phyloP scores from a whole-genome alignment of 2,888 invertebrate species.

The Chloroclysta siterata region DNA sequence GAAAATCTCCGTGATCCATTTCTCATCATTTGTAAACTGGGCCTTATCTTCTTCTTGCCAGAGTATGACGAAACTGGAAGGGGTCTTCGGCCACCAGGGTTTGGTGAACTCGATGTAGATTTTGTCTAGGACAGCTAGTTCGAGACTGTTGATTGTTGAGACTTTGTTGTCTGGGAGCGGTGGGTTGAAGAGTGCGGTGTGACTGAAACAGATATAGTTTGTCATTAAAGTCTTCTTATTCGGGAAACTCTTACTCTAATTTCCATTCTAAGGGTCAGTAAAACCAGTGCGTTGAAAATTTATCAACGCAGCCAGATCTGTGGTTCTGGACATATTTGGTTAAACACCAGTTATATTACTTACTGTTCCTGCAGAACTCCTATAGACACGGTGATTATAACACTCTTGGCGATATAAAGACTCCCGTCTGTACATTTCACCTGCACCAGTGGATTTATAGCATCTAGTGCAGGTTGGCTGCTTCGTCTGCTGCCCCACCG shows the following conservation, averaged over 20 bases:
- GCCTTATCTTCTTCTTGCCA: conserved; percentile 84
- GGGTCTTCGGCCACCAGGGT: conserved; percentile 86
- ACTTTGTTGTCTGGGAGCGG: conserved; percentile 82
- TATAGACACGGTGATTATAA: conserved; percentile 88
- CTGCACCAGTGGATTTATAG: conserved; percentile 70
- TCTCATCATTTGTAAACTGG: conserved; percentile 69
- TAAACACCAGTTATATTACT: conserved; percentile 8
- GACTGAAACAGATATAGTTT: conserved; percentile 54
- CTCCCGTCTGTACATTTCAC: conserved; percentile 85
- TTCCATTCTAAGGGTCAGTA: too few relatives aligned
- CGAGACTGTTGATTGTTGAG: conserved; percentile 85
- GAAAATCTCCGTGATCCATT: conserved; percentile 87
- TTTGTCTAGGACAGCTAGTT: conserved; percentile 88
- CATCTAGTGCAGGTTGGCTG: conserved; percentile 52
- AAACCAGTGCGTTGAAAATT: too few relatives aligned
- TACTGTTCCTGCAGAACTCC: conserved; percentile 87
- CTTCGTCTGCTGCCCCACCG: conserved; percentile 78
- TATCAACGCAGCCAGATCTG: too few relatives aligned
- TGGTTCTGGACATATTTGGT: too few relatives aligned
- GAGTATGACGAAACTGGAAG: conserved; percentile 80
- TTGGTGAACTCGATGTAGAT: conserved; percentile 88
- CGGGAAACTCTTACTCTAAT: too few relatives aligned
- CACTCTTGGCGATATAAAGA: conserved; percentile 84
- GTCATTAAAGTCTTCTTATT: neutral
- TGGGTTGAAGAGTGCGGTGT: conserved; percentile 85